A percentile compares a stretch with the other conserved stretches of the same genome.
phyloP scores from a whole-genome alignment of 1,140 invertebrate genomes.

The silkworm (Bombyx mori) region ASM3026992v2 NC_085112.1:3493501-3494000 shows the following conservation, averaged over 20 bases:
- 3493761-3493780: not conserved
- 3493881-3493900: not conserved
- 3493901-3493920: not conserved
- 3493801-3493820: not conserved
- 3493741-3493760: conserved; percentile 4
- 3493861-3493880: not conserved
- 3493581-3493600: too few species aligned
- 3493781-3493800: conserved; percentile 1
- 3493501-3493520: too few species aligned
- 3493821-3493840: conserved; percentile 1
- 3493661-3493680: too few species aligned
- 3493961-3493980: too few species aligned
- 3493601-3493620: too few species aligned
- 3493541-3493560: too few species aligned
- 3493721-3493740: not conserved
- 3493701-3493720: not conserved
- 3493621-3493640: too few species aligned
- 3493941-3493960: too few species aligned
- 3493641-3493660: too few species aligned
- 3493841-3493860: not conserved
- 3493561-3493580: too few species aligned
- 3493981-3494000: too few species aligned
- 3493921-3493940: not conserved
- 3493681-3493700: not conserved
- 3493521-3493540: too few species aligned